A percentile compares a stretch with the other conserved stretches of the same genome.
These are phyloP conservation scores for Onthophagus taurus DNA, from an alignment of 1,140 invertebrate species.

Conservation along the genomic window DNA sequence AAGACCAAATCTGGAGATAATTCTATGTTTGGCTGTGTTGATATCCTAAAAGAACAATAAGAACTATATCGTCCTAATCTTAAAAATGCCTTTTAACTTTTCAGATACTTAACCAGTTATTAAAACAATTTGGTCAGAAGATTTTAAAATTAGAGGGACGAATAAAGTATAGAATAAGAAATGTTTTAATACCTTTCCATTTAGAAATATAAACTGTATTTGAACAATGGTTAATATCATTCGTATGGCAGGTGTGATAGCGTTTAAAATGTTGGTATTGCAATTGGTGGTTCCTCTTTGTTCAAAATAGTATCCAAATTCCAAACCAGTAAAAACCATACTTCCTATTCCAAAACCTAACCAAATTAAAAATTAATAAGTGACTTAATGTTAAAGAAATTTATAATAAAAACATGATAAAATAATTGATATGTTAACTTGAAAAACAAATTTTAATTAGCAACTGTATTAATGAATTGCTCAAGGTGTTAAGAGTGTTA, in stretches of 20 bases:
- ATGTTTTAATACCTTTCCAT: slow-evolving; percentile 61
- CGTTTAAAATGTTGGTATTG: slow-evolving; percentile 70
- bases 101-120: too few relatives aligned
- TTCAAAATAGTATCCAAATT: slow-evolving; percentile 91
- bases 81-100: too few relatives aligned
- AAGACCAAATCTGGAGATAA: slow-evolving; percentile 63
- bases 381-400: too few relatives aligned
- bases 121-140: too few relatives aligned
- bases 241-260: slow-evolving; percentile 73
- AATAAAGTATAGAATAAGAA: neutral
- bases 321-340: slow-evolving; percentile 64
- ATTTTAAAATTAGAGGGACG: too few relatives aligned
- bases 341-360: slow-evolving; percentile 10
- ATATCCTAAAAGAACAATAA: slow-evolving; percentile 22
- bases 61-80: neutral
- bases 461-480: too few relatives aligned
- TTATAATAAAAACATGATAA: too few relatives aligned
- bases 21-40: slow-evolving; percentile 40
- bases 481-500: too few relatives aligned
- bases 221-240: slow-evolving; percentile 93
- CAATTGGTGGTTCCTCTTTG: slow-evolving; percentile 74
- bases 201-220: slow-evolving; percentile 94
- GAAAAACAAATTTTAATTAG: too few relatives aligned
- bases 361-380: slow-evolving; percentile 5
- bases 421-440: too few relatives aligned